These are phyloP conservation scores for Melanaphis sacchari DNA, from an alignment of 1,140 invertebrate species.

Conservation along the genomic window DNA sequence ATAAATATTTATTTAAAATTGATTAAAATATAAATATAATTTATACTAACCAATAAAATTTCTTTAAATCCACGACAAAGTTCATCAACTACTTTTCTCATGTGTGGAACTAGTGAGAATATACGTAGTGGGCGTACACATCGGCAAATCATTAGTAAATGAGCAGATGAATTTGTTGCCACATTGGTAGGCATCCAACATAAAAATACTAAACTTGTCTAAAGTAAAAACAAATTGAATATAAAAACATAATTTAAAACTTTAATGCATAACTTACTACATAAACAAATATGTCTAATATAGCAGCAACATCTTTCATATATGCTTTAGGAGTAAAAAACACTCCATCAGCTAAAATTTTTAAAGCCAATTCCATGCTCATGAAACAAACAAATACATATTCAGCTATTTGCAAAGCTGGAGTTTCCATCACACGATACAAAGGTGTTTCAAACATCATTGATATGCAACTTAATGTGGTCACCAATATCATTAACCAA, in stretches of 20 bases:
- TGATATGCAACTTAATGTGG: slow-evolving; percentile 94
- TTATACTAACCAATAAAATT: slow-evolving; percentile 83
- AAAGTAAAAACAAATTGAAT: slow-evolving; percentile 61
- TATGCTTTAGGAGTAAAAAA: slow-evolving; percentile 99
- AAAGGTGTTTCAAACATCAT: slow-evolving; percentile 99
- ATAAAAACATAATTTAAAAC: slow-evolving; percentile 30
- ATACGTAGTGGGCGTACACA: slow-evolving; percentile 96
- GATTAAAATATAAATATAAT: not conserved
- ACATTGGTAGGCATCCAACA: slow-evolving; percentile 95
- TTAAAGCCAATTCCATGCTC: slow-evolving; percentile 94
- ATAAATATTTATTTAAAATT: not conserved
- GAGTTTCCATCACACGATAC: slow-evolving; percentile 85
- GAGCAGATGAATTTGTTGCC: slow-evolving; percentile 88
- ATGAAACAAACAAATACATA: slow-evolving; percentile 98
- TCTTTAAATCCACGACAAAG: slow-evolving; percentile 99
- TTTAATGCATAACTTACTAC: slow-evolving; percentile 72
- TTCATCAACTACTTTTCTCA: slow-evolving; percentile 99
- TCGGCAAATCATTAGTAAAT: slow-evolving; percentile 94
- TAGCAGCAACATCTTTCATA: slow-evolving; percentile 95
- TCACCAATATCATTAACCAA: slow-evolving; percentile 99
- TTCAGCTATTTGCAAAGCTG: slow-evolving; percentile 90
- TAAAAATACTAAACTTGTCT: slow-evolving; percentile 93
- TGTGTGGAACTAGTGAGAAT: slow-evolving; percentile 98
- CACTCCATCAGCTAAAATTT: slow-evolving; percentile 96
- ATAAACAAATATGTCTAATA: slow-evolving; percentile 97